Percentiles rank a stretch among this genome's conserved stretches.
Conservation (phyloP, 2,888 invertebrate genomes). For the Rhimphoctona megacephalus region DNA sequence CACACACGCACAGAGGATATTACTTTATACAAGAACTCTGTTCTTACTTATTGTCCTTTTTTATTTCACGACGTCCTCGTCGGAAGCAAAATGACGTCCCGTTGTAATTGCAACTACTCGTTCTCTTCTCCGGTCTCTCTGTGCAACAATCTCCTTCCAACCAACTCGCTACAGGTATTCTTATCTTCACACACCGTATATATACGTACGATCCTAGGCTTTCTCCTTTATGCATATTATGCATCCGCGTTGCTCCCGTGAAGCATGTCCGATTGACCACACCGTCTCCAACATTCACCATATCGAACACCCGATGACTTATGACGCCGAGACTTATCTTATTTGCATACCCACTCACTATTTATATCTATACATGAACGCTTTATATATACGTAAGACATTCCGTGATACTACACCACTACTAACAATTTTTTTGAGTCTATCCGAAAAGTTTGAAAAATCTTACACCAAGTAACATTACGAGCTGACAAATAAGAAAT, state of each 20-base stretch:
- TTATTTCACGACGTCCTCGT: slow-evolving; percentile 49
- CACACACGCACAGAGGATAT: slow-evolving; percentile 21
- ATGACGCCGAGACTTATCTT: slow-evolving; percentile 74
- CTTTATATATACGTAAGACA: neutral
- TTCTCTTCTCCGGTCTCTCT: slow-evolving; percentile 34
- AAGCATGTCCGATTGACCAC: slow-evolving; percentile 74
- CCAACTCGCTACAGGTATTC: slow-evolving; percentile 54
- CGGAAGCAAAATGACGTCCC: slow-evolving; percentile 63
- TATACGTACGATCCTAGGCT: slow-evolving; percentile 51
- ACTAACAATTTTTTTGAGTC: neutral
- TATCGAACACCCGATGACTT: slow-evolving; percentile 79
- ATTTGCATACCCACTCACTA: slow-evolving; percentile 79
- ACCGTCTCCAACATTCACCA: slow-evolving; percentile 75
- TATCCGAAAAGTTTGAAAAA: neutral
- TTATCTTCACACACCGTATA: slow-evolving; percentile 56
- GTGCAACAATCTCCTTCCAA: slow-evolving; percentile 41
- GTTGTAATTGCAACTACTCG: slow-evolving; percentile 68
- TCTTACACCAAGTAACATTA: neutral
- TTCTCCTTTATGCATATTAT: slow-evolving; percentile 50
- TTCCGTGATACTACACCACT: neutral
- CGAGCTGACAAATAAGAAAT: neutral
- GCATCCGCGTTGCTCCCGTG: slow-evolving; percentile 70
- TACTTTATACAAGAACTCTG: slow-evolving; percentile 19
- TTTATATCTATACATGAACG: slow-evolving; percentile 8
- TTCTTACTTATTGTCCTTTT: slow-evolving; percentile 22